Evolutionary conservation across 2,888 invertebrate genomes (phyloP).

Genomic region (Salticus scenicus): DNA sequence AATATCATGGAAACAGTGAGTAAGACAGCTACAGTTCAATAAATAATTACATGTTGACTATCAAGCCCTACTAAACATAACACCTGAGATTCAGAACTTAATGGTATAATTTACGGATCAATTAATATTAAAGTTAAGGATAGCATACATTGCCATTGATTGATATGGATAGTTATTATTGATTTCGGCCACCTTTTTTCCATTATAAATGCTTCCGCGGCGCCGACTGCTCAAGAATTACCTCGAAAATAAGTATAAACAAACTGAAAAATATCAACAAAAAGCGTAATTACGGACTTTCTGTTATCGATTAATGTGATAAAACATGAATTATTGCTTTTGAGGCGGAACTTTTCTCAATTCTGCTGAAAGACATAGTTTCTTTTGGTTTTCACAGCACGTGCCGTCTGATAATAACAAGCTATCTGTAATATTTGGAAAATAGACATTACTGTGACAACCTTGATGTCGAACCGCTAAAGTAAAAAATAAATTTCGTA

Average conservation of each 20-base stretch:
- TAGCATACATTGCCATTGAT: too few relatives aligned
- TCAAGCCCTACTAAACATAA: too few relatives aligned
- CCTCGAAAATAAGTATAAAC: constrained; percentile 4
- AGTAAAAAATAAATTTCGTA: neutral
- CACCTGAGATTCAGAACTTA: too few relatives aligned
- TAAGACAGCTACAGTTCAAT: too few relatives aligned
- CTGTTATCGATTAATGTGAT: constrained; percentile 10
- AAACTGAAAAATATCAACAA: constrained; percentile 17
- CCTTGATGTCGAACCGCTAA: neutral
- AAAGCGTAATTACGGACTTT: constrained; percentile 3
- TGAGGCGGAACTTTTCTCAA: constrained; percentile 4
- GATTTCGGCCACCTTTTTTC: neutral
- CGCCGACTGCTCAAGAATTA: constrained; percentile 1
- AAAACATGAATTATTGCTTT: constrained; percentile 17
- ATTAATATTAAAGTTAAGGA: too few relatives aligned
- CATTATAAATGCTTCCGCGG: neutral
- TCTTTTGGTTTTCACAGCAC: constrained; percentile 13
- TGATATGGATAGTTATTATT: too few relatives aligned
- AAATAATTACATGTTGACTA: too few relatives aligned
- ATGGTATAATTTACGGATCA: too few relatives aligned
- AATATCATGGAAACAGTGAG: too few relatives aligned
- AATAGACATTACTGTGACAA: neutral
- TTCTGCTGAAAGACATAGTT: constrained; percentile 4
- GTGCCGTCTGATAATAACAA: constrained; percentile 6
- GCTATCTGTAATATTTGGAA: neutral